Conservation (phyloP, 2,888 invertebrate genomes). For the Choreutis nemorana region DNA sequence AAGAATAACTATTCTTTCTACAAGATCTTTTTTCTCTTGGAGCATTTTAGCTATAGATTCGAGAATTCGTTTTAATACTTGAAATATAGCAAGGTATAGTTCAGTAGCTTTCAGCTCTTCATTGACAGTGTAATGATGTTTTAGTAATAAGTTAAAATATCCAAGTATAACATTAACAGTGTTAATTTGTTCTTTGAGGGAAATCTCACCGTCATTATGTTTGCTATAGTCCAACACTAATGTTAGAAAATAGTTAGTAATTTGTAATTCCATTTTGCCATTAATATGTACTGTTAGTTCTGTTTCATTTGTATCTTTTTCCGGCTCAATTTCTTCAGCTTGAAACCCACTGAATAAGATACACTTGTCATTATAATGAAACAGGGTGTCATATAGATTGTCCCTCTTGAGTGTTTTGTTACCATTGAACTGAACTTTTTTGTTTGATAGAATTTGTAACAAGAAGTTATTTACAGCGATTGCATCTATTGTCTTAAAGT, state of each 20-base stretch:
- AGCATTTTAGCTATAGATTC: constrained; percentile 20
- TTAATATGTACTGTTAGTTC: constrained; percentile 20
- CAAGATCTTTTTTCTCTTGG: constrained; percentile 21
- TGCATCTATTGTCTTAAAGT: constrained; percentile 18
- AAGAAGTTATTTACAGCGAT: constrained; percentile 24
- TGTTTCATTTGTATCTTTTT: constrained; percentile 8
- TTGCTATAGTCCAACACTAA: constrained; percentile 14
- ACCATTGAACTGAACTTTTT: constrained; percentile 26
- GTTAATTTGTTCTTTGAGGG: constrained; percentile 22
- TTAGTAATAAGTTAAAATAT: constrained; percentile 29
- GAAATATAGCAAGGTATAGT: constrained; percentile 20
- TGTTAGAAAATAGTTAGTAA: constrained; percentile 21
- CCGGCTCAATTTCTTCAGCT: no score
- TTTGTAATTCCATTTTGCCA: constrained; percentile 17
- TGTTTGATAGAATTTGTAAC: constrained; percentile 31
- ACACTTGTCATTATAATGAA: constrained; percentile 30
- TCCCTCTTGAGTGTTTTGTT: constrained; percentile 6
- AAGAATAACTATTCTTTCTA: constrained; percentile 26
- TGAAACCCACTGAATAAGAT: constrained; percentile 47
- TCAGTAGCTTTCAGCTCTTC: constrained; percentile 18
- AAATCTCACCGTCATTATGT: constrained; percentile 16
- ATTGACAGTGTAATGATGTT: constrained; percentile 19
- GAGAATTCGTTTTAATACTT: constrained; percentile 22
- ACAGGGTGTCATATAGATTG: constrained; percentile 27
- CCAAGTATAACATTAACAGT: constrained; percentile 20